Base-by-base conservation (phyloP, 1,140 invertebrate genomes). In the Cylas formicarius region DNA sequence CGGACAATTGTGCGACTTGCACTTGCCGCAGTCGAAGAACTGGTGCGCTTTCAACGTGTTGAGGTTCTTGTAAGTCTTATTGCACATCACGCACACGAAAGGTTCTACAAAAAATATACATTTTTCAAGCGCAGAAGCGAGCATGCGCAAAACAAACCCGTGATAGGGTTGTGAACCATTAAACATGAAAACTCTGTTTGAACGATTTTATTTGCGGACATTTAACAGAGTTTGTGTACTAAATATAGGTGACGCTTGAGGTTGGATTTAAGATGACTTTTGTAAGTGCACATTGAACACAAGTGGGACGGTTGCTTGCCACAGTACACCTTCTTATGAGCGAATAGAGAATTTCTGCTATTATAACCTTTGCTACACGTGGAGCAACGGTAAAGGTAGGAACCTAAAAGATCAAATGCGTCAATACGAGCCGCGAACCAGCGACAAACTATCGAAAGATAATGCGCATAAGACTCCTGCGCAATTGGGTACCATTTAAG, bases 251-350 rank as follows among this genome's bases (percentile, higher is more conserved):
- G 44, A 33, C 81, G 74, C 27, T 79, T 82, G 44, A 86, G 83
- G 67, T 86, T 83, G 79, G 84, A 84, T 69, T 86, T 86, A 62
- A 85, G 82, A 57, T 85, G 84, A 53, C 82, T 82, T 46, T 81
- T 72, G 63, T 86, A 85, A 6, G 82, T 78, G 65, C 84, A 53
- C 7, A 37, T 8, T 6, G 6, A 10, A 27, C 46, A 56, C 9
- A 10, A 35, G 32, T 44, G 51, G 11, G 37, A 58, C 6, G 66
- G 63, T 21, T 53, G 51, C 4, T 63, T 58, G 4, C 67, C 67
- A 40, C 71, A 72, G 38, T 71, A 67, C 37, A 67, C 65, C 17
- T 61, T 64, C 36, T 66, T 49, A 52, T 73, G 71, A 8, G 57
- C 40, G 13, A 27, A 39, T 11, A 66, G 33, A n/a, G 52, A 52